Conservation (phyloP, 1,140 invertebrate species). For the Drosophila pallidifrons region DNA sequence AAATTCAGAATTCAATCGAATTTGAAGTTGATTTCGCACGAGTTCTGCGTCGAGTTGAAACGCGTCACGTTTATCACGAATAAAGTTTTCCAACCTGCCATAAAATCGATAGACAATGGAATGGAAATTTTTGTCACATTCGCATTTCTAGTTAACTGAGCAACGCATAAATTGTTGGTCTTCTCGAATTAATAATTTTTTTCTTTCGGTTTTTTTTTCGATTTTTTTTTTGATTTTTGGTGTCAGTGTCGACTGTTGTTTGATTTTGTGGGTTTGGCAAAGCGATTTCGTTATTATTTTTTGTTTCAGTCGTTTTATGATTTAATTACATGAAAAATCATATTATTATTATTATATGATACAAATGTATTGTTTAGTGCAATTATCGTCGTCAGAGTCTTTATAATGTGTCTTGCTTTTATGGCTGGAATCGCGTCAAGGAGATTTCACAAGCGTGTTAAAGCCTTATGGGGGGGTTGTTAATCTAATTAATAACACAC, state of each 20-base stretch:
- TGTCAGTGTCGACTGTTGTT: conserved; percentile 71
- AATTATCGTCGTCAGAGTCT: conserved; percentile 66
- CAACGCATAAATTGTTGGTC: conserved; percentile 25
- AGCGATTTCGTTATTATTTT: conserved; percentile 52
- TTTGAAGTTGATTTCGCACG: conserved; percentile 27
- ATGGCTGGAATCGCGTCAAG: conserved; percentile 45
- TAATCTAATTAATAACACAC: conserved; percentile 72
- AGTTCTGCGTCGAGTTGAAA: conserved; percentile 2
- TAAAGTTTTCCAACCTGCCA: conserved; percentile 38
- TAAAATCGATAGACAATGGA: conserved; percentile 56
- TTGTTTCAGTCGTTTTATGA: conserved; percentile 53
- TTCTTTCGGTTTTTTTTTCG: conserved; percentile 36
- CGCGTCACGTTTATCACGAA: conserved; percentile 20
- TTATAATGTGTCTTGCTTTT: conserved; percentile 67
- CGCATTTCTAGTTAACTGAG: conserved; percentile 41
- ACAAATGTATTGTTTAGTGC: conserved; percentile 53
- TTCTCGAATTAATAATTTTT: conserved; percentile 50
- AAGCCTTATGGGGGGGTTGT: conserved; percentile 50
- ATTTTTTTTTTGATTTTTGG: conserved; percentile 54
- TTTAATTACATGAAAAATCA: conserved; percentile 66
- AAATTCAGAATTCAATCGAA: conserved; percentile 49
- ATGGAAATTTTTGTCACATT: conserved; percentile 44
- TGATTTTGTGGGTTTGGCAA: conserved; percentile 69
- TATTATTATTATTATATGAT: conserved; percentile 70
- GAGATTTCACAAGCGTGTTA: conserved; percentile 65